Conservation (phyloP, 2,888 invertebrate genomes). For the Drosophila parthenogenetica region DNA sequence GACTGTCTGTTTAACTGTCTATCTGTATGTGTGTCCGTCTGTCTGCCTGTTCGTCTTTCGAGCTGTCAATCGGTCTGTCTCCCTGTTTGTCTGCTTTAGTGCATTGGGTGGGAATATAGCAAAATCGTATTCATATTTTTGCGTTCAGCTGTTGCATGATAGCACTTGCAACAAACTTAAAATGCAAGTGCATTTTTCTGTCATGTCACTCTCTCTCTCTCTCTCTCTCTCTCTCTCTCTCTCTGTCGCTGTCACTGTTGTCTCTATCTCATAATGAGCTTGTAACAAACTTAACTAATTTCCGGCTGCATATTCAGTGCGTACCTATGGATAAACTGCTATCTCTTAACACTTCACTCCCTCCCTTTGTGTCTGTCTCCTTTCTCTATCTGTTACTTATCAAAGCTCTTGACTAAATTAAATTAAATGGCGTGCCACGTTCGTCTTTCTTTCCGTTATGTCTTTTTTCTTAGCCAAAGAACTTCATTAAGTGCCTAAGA, state of each 20-base stretch:
- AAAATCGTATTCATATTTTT: slow-evolving; percentile 15
- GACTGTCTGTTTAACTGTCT: not conserved
- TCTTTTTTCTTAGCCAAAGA: slow-evolving; percentile 38
- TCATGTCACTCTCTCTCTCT: slow-evolving; percentile 4
- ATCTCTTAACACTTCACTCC: too few species aligned
- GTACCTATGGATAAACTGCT: slow-evolving; percentile 33
- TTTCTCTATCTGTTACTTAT: slow-evolving; percentile 30
- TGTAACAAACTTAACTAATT: slow-evolving; percentile 53
- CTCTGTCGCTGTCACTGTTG: too few species aligned
- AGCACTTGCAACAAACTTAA: slow-evolving; percentile 13
- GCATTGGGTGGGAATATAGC: not conserved
- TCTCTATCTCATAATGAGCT: slow-evolving; percentile 42
- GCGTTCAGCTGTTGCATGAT: slow-evolving; percentile 11
- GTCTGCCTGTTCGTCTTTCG: not conserved
- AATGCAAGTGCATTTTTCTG: slow-evolving; percentile 21
- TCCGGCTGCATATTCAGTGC: slow-evolving; percentile 41
- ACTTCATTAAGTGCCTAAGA: slow-evolving; percentile 64
- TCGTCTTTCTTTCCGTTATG: slow-evolving; percentile 33
- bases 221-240: too few species aligned
- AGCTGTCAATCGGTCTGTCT: not conserved
- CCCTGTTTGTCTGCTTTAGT: slow-evolving; percentile 7
- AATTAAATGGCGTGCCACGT: slow-evolving; percentile 59
- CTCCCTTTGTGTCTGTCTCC: not conserved
- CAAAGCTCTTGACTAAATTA: slow-evolving; percentile 66
- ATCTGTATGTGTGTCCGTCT: slow-evolving; percentile 2